Conservation (phyloP, 2,888 invertebrate species). For the Nymphalis c-album region DNA sequence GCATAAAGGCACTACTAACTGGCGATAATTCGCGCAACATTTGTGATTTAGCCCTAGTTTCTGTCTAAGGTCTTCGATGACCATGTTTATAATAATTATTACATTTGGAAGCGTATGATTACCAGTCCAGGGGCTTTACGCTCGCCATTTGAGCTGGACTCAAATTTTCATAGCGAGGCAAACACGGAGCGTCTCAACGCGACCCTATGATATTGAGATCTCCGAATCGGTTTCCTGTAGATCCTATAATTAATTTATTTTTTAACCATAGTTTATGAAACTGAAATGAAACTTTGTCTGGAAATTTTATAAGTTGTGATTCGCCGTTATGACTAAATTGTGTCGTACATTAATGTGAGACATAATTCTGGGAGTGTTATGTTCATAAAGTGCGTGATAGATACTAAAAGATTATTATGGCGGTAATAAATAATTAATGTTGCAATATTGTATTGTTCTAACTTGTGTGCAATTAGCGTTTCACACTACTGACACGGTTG, state of each 20-base stretch:
- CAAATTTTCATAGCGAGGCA: conserved; percentile 76
- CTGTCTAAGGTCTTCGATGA: conserved; percentile 70
- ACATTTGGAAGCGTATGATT: conserved; percentile 56
- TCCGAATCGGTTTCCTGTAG: conserved; percentile 81
- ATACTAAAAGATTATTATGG: conserved; percentile 15
- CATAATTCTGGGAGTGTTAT: conserved; percentile 29
- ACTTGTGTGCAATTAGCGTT: conserved; percentile 75
- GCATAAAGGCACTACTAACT: conserved; percentile 59
- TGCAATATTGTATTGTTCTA: conserved; percentile 48
- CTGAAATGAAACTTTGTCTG: conserved; percentile 77
- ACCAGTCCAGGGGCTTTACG: conserved; percentile 63
- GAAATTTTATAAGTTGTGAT: conserved; percentile 48
- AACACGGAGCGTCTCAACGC: conserved; percentile 71
- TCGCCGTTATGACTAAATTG: conserved; percentile 60
- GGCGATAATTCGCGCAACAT: conserved; percentile 67
- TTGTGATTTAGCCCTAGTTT: conserved; percentile 81
- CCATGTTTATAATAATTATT: conserved; percentile 56
- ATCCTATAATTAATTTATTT: conserved; percentile 80
- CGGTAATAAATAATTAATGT: conserved; percentile 6
- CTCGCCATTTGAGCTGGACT: conserved; percentile 80
- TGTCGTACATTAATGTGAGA: conserved; percentile 26
- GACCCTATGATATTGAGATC: conserved; percentile 74
- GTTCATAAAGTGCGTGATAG: conserved; percentile 15
- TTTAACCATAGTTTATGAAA: conserved; percentile 77
- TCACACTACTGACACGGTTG: conserved; percentile 82